Base-by-base conservation (phyloP, 2,113 vertebrate genomes). In the Heliornis fulica region DNA sequence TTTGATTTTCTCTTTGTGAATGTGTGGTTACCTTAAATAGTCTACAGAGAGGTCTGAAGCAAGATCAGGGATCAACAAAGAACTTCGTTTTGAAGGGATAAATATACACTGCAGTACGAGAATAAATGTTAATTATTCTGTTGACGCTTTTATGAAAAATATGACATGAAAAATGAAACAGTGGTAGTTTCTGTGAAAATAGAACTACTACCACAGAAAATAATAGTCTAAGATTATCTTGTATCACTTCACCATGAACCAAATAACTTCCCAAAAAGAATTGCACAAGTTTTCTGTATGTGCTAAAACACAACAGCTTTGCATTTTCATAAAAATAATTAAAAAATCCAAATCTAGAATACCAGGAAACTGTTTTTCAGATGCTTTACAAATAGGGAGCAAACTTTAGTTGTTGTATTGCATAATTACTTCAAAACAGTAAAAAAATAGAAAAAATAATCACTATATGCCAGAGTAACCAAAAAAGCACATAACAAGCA, bases 251-350 rank as follows among this genome's bases (percentile, higher is more conserved):
- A 34, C 19, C 12, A 45, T 1, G 2, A 84, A 65, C 7, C 7
- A 91, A 60, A 11, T 15, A 51, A 17, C 3, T 28, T 23, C 9
- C 28, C 8, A 23, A 64, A 78, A 84, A 40, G 1, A 84, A 63
- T 29, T 1, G 1, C 4, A 36, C 22, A 46, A 48, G 9, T 1
- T 45, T 57, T 54, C 14, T 66, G 9, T n/a, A 2, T 20, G 20
- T 28, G 16, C 4, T 54, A 54, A 80, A 70, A 5, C 23, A 79
- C 6, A 70, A 19, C 4, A 29, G 8, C 3, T 66, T 28, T n/a
- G 60, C 7, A 25, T 68, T 66, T 61, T 59, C 25, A 34, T 38
- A 75, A 89, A n/a, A n/a, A n/a, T n/a, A n/a, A n/a, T n/a, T 46
- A 43, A 72, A 86, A 86, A 17, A n/a, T n/a, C 4, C 5, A 53